These are phyloP conservation scores for Coptotermes formosanus DNA, from an alignment of 1,140 invertebrate genomes.

Conservation along the genomic window DNA sequence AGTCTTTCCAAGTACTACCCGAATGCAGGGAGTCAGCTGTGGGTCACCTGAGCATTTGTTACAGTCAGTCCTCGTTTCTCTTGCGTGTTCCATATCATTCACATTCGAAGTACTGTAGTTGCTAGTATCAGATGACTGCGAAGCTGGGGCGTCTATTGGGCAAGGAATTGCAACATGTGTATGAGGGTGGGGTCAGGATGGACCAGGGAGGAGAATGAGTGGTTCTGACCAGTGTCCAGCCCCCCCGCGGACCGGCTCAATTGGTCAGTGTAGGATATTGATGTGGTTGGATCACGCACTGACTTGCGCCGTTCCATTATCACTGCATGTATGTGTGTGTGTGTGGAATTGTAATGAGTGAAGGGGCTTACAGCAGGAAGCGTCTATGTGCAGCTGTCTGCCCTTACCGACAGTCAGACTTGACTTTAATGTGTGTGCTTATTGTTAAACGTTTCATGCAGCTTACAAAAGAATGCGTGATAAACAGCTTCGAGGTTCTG, in stretches of 20 bases:
- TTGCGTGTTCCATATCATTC: no score
- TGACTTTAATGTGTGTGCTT: no score
- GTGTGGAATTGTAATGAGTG: background rate
- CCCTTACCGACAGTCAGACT: no score
- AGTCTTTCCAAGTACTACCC: no score
- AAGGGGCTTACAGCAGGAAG: background rate
- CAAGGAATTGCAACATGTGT: background rate
- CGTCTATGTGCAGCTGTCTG: background rate
- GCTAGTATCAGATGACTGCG: background rate
- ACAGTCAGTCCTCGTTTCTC: no score
- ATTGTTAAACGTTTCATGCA: no score
- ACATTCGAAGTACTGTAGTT: no score
- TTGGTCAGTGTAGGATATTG: background rate
- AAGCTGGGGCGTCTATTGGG: background rate
- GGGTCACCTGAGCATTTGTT: no score
- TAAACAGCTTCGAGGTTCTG: no score
- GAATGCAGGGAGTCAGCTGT: no score
- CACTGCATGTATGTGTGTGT: background rate
- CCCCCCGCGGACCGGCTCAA: background rate
- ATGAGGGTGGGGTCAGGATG: background rate
- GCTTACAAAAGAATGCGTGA: no score
- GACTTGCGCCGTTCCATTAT: background rate
- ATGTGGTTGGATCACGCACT: constrained; percentile 8
- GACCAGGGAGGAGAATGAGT: background rate
- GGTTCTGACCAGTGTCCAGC: background rate